phyloP scores from a whole-genome alignment of 2,797 vertebrate species.

The Peromyscus aztecus region DNA sequence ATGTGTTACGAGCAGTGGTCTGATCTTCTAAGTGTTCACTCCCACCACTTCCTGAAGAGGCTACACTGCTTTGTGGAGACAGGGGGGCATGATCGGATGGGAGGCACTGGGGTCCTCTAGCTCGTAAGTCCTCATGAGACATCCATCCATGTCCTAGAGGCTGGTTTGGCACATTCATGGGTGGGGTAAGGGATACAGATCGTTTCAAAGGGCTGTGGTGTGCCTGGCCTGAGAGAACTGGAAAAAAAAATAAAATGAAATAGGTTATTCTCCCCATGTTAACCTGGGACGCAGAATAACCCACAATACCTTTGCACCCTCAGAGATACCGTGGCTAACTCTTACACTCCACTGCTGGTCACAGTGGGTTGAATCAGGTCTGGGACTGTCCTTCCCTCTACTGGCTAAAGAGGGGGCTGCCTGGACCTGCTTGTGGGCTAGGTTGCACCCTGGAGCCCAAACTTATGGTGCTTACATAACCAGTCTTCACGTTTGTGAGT shows the following conservation, averaged over 20 bases:
- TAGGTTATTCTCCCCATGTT: conserved; percentile 88
- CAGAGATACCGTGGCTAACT: conserved; percentile 58
- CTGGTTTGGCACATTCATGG: conserved; percentile 97
- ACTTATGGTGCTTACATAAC: neutral
- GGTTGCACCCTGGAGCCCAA: neutral
- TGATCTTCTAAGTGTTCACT: conserved; percentile 99
- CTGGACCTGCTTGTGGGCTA: neutral
- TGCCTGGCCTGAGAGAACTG: conserved; percentile 96
- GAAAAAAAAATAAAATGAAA: conserved; percentile 89
- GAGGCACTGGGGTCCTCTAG: conserved; percentile 93
- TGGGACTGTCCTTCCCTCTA: conserved; percentile 43
- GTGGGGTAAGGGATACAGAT: conserved; percentile 99
- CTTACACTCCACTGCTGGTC: neutral
- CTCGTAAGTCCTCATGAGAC: conserved; percentile 99
- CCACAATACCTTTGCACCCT: conserved; percentile 81
- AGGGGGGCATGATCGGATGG: conserved; percentile 97
- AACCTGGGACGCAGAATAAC: conserved; percentile 85
- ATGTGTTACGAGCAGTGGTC: conserved; percentile 95
- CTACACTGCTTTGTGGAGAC: conserved; percentile 99
- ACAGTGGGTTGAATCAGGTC: neutral
- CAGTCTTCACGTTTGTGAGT: neutral
- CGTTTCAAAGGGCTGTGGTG: conserved; percentile 99
- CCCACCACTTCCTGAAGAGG: conserved; percentile 98
- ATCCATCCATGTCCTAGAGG: conserved; percentile 98
- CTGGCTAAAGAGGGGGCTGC: neutral